Base-by-base conservation (phyloP, 1,140 invertebrate genomes). In the Agrilus planipennis region DNA sequence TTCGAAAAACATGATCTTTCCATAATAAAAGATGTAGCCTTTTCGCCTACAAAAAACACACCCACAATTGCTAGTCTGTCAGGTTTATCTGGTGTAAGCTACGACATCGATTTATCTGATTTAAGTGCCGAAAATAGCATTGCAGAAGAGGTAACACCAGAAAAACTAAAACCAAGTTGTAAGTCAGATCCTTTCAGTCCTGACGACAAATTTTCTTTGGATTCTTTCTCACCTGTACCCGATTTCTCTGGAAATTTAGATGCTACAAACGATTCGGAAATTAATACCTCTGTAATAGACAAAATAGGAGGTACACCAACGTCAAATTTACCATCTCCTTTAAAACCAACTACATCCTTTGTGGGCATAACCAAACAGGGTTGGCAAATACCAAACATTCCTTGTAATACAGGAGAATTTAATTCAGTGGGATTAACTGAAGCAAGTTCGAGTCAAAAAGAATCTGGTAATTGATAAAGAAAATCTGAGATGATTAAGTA, bases 21-120 rank as follows among this genome's bases (percentile, higher is more conserved):
- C n/a, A n/a, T n/a, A n/a, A n/a, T n/a, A n/a, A n/a, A n/a, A n/a
- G n/a, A n/a, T n/a, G n/a, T n/a, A n/a, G n/a, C n/a, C n/a, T n/a
- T n/a, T n/a, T 52, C 49, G 32, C 57, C 46, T 31, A 53, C 50
- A 15, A 55, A 23, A 42, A 45, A 27, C 50, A 55, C 35, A 49
- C 44, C 14, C 39, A 48, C 28, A 65, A n/a, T n/a, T n/a, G n/a
- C n/a, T 67, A 39, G 66, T 55, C 60, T 65, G 1, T 66, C 70
- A 1, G 74, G 72, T 1, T 52, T 81, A 10, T 75, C 72, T n/a
- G 75, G 75, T 51, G 72, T 81, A 15, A 81, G 79, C 58, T 81
- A 79, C 50, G 79, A 81, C 45, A 79, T 81, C 30, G 77, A 80
- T 53, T 61, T 78, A 32, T 81, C 76, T 2, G 79, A 81, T 58